A percentile compares a stretch with the other conserved stretches of the same genome.
Evolutionary conservation across 2,797 vertebrate genomes (phyloP).

Genomic region (Enteromius treurensis): DNA sequence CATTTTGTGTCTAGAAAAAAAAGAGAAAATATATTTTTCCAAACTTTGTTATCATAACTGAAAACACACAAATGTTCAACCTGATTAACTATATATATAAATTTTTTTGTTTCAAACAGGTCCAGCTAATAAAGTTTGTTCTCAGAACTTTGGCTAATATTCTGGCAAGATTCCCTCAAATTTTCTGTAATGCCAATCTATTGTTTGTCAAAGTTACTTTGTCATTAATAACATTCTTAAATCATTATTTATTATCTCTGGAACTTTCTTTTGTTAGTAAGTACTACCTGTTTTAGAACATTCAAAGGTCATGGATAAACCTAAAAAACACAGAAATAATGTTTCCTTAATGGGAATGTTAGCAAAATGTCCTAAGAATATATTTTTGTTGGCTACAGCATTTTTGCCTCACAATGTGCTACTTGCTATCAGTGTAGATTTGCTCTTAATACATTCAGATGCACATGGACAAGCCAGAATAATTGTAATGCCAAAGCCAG

Average conservation of each 20-base stretch:
- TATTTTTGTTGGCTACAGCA: not conserved
- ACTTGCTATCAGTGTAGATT: not conserved
- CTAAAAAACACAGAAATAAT: not conserved
- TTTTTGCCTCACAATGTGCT: not conserved
- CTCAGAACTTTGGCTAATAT: not conserved
- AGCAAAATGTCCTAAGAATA: not conserved
- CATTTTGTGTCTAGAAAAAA: constrained; percentile 20
- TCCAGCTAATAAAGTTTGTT: not conserved
- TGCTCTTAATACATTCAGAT: constrained; percentile 12
- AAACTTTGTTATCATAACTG: not conserved
- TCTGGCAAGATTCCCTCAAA: not conserved
- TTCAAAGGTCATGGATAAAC: not conserved
- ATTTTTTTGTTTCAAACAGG: not conserved
- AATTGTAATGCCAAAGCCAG: not conserved
- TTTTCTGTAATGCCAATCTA: not conserved
- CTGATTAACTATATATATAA: not conserved
- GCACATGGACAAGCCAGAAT: constrained; percentile 20
- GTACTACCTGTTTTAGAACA: not conserved
- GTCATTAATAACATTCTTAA: not conserved
- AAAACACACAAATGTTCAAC: not conserved
- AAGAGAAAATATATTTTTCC: not conserved
- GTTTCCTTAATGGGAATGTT: not conserved
- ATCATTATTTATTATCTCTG: not conserved
- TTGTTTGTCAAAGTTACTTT: not conserved
- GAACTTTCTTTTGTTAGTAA: not conserved